phyloP scores from a whole-genome alignment of 2,797 vertebrate genomes.

The Rhodeus uyekii region DNA sequence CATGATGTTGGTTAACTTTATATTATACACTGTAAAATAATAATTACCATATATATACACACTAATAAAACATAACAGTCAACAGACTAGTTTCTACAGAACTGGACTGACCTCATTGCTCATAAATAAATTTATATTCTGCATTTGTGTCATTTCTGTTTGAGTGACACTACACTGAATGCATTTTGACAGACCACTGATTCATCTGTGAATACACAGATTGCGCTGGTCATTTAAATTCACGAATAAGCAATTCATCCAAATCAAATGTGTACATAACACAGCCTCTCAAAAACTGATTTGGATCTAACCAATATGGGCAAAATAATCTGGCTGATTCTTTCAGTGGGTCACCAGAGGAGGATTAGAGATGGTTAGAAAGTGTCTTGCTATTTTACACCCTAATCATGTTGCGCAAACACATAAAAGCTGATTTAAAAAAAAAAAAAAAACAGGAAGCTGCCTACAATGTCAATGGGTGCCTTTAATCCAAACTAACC shows the following conservation, averaged over 20 bases:
- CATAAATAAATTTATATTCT: constrained; percentile 1
- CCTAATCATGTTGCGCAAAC: background rate
- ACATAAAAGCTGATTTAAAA: background rate
- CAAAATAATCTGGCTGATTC: background rate
- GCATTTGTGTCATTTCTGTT: constrained; percentile 6
- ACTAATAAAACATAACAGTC: background rate
- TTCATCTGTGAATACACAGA: background rate
- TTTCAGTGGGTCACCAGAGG: constrained; percentile 8
- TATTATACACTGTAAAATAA: too few relatives aligned
- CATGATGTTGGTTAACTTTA: too few relatives aligned
- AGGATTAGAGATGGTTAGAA: background rate
- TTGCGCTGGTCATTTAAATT: constrained; percentile 32
- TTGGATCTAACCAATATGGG: constrained; percentile 20
- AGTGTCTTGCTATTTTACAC: background rate
- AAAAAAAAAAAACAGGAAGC: constrained; percentile 1
- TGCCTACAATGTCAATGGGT: background rate
- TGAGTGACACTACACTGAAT: constrained; percentile 19
- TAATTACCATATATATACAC: too few relatives aligned
- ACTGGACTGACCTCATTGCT: background rate
- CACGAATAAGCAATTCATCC: constrained; percentile 33
- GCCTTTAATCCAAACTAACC: background rate
- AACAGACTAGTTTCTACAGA: background rate
- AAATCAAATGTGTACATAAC: constrained; percentile 39
- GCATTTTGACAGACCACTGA: constrained; percentile 29
- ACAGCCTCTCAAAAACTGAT: constrained; percentile 28